A percentile compares a stretch with the other conserved stretches of the same genome.
phyloP scores from a whole-genome alignment of 2,888 invertebrate species.

The Chloroclysta siterata region DNA sequence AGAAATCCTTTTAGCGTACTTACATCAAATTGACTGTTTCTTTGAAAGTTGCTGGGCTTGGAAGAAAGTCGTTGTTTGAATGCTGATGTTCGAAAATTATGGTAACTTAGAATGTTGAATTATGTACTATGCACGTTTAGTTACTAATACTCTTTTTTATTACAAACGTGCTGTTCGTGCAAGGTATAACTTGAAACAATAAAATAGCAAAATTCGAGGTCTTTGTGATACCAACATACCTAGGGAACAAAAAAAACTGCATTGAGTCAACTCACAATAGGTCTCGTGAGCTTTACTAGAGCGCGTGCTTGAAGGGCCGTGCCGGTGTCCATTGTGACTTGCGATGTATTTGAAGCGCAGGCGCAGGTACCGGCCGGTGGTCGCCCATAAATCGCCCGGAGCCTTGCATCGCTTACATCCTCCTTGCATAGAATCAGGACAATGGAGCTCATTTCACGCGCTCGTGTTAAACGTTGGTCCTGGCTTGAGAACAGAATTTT shows the following conservation, averaged over 20 bases:
- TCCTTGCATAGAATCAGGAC: constrained; percentile 49
- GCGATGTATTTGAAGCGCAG: constrained; percentile 46
- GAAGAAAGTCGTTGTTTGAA: constrained; percentile 28
- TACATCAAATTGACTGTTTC: constrained; percentile 43
- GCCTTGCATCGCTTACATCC: constrained; percentile 46
- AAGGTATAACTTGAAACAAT: neutral
- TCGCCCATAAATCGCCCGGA: constrained; percentile 57
- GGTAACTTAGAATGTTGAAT: no score
- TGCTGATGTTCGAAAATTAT: constrained; percentile 10
- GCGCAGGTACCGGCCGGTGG: constrained; percentile 62
- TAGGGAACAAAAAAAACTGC: constrained; percentile 17
- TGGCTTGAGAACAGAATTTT: constrained; percentile 2
- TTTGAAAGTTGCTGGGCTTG: constrained; percentile 26
- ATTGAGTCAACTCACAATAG: constrained; percentile 18
- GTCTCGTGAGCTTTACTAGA: constrained; percentile 29
- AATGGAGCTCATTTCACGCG: constrained; percentile 60
- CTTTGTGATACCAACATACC: neutral
- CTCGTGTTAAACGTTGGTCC: constrained; percentile 54
- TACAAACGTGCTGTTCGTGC: neutral
- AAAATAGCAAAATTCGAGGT: neutral
- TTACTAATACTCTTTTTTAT: no score
- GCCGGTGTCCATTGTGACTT: constrained; percentile 55
- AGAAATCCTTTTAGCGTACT: constrained; percentile 50
- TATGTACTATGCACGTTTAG: no score
- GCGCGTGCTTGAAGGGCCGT: constrained; percentile 63